Conservation (phyloP, 1,140 invertebrate genomes). For the Magallana ariakensis region DNA sequence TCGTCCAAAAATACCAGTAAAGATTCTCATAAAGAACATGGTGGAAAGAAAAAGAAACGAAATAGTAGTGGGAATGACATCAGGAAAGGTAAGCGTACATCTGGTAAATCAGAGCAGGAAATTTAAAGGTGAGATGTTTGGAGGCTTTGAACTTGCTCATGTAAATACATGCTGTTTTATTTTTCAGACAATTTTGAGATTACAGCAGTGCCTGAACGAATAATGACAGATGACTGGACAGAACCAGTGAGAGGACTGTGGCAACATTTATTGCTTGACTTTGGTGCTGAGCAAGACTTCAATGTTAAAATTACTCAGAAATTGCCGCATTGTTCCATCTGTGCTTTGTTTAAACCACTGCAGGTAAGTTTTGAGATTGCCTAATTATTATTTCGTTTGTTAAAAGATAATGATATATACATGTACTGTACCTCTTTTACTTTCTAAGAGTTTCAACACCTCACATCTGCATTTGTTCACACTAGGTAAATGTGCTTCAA, state of each 20-base stretch:
- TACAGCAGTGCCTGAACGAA: conserved; percentile 42
- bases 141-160: too few species aligned
- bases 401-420: too few species aligned
- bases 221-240: conserved; percentile 71
- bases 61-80: neutral
- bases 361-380: conserved; percentile 61
- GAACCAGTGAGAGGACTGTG: conserved; percentile 73
- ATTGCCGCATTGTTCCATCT: conserved; percentile 79
- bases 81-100: neutral
- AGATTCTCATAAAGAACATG: neutral
- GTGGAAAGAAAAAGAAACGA: conserved; percentile 9
- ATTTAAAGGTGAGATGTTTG: too few species aligned
- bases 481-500: too few species aligned
- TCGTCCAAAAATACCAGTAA: conserved; percentile 17
- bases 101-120: neutral
- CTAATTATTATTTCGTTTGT: too few species aligned
- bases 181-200: conserved; percentile 28
- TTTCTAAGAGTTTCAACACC: too few species aligned
- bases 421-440: too few species aligned
- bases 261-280: conserved; percentile 73
- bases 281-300: conserved; percentile 75
- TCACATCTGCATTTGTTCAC: too few species aligned
- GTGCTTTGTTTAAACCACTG: conserved; percentile 78
- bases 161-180: neutral
- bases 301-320: conserved; percentile 72